Conservation (phyloP, 2,113 vertebrate species). For the Isurus oxyrinchus region DNA sequence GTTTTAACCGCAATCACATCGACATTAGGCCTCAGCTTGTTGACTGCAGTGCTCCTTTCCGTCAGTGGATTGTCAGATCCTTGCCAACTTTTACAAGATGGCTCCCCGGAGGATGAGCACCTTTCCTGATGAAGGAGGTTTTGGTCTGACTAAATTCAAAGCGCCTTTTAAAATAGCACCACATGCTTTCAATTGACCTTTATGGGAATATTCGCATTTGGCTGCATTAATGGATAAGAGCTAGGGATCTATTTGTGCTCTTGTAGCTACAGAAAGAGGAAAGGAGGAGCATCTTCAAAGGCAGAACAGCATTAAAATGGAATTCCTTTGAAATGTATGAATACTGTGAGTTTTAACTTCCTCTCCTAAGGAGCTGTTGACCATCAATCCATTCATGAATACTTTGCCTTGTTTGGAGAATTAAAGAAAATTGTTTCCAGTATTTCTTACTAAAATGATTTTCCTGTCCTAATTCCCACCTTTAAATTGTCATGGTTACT, state of each 20-base stretch:
- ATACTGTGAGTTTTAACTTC: not conserved
- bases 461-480: not conserved
- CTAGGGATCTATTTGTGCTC: not conserved
- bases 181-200: conserved; percentile 12
- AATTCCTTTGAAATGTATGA: not conserved
- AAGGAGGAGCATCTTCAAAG: not conserved
- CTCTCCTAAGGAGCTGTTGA: not conserved
- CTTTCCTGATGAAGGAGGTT: not conserved
- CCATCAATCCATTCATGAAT: not conserved
- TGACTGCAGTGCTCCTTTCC: not conserved
- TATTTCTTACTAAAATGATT: not conserved
- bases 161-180: not conserved
- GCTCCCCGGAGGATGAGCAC: not conserved
- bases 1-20: not conserved
- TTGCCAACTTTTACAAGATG: not conserved
- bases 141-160: not conserved
- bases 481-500: not conserved
- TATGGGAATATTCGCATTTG: not conserved
- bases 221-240: not conserved
- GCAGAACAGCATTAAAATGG: not conserved
- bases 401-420: not conserved
- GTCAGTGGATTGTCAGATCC: not conserved
- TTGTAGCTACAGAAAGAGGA: not conserved
- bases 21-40: not conserved
- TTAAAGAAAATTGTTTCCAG: not conserved